Base-by-base conservation (phyloP, 2,888 invertebrate species). In the Morpho helenor region DNA sequence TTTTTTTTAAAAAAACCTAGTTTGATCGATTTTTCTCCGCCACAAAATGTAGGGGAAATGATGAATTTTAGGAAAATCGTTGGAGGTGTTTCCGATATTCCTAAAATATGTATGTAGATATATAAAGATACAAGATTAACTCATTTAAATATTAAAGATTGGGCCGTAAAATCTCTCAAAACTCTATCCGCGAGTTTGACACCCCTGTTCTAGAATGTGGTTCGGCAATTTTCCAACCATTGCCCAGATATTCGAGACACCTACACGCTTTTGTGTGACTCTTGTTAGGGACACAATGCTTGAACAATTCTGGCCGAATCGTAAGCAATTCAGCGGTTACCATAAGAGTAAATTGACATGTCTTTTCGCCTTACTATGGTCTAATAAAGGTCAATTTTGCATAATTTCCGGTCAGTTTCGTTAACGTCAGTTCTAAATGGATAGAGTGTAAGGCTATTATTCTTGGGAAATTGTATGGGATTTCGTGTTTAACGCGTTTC, bases 381-480 rank as follows among this genome's bases (percentile, higher is more conserved):
- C 56, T 41, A 48, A 54, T 61, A 68, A 42, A 53, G 61, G 31
- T 54, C 43, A 43, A 52, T 57, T 60, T 58, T 50, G 49, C 49
- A 49, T 52, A 57, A 43, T 53, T 48, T 46, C 48, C n/a, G 10
- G 23, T 48, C 42, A 51, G 53, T 60, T 60, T 60, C 60, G 59
- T 50, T 31, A 55, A 48, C 60, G 57, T 61, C 52, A 56, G 61
- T 63, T 64, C 58, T 55, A 61, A 66, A 62, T 58, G 59, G 55
- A 51, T 44, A 58, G 60, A 60, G 62, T 63, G 61, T 58, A 59
- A 42, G 46, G 54, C 59, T 51, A 68, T 67, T 67, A 69, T 68
- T 68, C 69, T 65, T 66, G 64, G 61, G 66, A 67, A 71, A 72
- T 73, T 70, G 68, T 67, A 61, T 62, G 66, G 65, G 68, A 74